These are phyloP conservation scores for Belonocnema kinseyi DNA, from an alignment of 1,140 invertebrate genomes.

Conservation along the genomic window DNA sequence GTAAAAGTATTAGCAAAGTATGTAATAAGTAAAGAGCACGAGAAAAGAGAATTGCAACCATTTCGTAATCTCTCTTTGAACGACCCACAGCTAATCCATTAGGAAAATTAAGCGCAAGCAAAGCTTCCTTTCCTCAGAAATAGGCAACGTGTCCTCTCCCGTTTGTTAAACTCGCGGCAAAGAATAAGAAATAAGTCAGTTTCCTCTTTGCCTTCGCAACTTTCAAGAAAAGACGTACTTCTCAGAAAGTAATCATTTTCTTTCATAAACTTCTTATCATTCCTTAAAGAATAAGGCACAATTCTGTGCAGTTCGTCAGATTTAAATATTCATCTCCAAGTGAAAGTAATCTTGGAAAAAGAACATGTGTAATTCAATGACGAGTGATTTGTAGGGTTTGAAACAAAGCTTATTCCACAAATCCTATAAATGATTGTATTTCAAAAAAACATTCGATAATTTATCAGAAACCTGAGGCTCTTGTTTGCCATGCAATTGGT, in stretches of 20 bases:
- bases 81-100: conserved; percentile 61
- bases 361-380: too few species aligned
- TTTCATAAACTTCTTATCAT: neutral
- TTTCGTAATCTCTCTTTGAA: conserved; percentile 49
- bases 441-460: neutral
- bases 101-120: conserved; percentile 63
- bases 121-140: conserved; percentile 35
- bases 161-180: conserved; percentile 31
- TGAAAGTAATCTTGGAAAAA: too few species aligned
- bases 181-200: conserved; percentile 42
- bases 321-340: too few species aligned
- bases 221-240: conserved; percentile 1
- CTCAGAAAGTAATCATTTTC: neutral
- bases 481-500: conserved; percentile 54
- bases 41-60: conserved; percentile 42
- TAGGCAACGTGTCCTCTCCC: conserved; percentile 37
- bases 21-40: conserved; percentile 26
- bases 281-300: too few species aligned
- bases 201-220: neutral
- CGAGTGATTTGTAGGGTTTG: too few species aligned
- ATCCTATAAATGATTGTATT: neutral
- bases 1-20: neutral
- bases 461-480: conserved; percentile 30
- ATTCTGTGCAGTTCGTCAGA: too few species aligned
- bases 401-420: too few species aligned